Base-by-base conservation (phyloP, 2,113 vertebrate genomes). In the Stictonetta naevosa region DNA sequence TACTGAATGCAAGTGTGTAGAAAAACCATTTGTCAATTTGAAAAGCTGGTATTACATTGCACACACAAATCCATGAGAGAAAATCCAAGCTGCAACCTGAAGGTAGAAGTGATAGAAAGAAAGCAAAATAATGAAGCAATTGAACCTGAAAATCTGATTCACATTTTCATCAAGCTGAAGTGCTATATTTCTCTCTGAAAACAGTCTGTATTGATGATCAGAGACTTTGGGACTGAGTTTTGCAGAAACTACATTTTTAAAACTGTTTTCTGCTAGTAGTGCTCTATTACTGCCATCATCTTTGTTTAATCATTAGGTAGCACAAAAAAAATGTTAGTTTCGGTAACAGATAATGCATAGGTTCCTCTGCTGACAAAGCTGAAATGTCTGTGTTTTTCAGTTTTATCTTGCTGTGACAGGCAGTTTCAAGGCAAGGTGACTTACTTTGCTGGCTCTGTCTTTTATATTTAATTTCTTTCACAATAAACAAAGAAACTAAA, bases 261-360 rank as follows among this genome's bases (percentile, higher is more conserved):
- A 18, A 36, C 50, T 48, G 21, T 67, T 93, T 86, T 81, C 64
- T 40, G 23, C 6, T 75, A 69, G 78, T 52, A 75, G 52, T 36
- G 11, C 15, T 95, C 29, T 94, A 66, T 90, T 88, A 75, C 33
- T 48, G 56, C 58, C 81, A 78, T 95, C 59, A 78, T 28, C 71
- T 94, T 90, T 90, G 34, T 90, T 94, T 94, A 94, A 88, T 92
- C 62, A 81, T 90, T 88, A 92, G 38, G 50, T n/a, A 86, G 59
- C 67, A 26, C 28, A 26, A 93, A 86, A 93, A 86, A 83, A 81
- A 56, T 16, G 2, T 77, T 78, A 52, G 64, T 75, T 91, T 85
- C 60, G 60, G 46, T 78, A 83, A 63, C 64, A 93, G 52, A 44
- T 90, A 93, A 92, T 76, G 64, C 42, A 72, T 56, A 42, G 69